Evolutionary conservation across 1,140 invertebrate species (phyloP).

Genomic region (Chironomus tepperi): DNA sequence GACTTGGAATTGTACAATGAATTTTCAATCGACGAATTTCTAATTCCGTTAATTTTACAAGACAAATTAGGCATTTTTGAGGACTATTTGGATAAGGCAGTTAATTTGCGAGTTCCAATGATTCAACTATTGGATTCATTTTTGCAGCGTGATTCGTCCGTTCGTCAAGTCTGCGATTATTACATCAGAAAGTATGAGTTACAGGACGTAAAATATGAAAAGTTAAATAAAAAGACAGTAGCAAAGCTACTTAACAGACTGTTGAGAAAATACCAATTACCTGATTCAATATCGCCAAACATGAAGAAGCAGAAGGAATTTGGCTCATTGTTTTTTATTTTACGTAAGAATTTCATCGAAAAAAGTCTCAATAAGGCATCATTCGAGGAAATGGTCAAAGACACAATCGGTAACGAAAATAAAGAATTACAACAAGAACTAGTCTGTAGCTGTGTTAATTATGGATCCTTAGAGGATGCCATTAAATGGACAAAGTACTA

Average conservation of each 20-base stretch:
- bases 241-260: slow-evolving; percentile 51
- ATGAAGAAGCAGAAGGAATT: slow-evolving; percentile 49
- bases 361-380: slow-evolving; percentile 47
- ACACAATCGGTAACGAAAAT: slow-evolving; percentile 44
- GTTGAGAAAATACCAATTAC: slow-evolving; percentile 49
- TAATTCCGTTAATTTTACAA: slow-evolving; percentile 61
- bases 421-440: slow-evolving; percentile 46
- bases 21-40: slow-evolving; percentile 52
- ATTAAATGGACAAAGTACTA: slow-evolving; percentile 50
- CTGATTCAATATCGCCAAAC: slow-evolving; percentile 48
- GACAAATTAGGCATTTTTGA: slow-evolving; percentile 57
- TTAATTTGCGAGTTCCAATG: slow-evolving; percentile 46
- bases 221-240: slow-evolving; percentile 45
- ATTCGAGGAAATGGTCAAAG: slow-evolving; percentile 55
- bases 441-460: slow-evolving; percentile 40
- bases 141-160: slow-evolving; percentile 40
- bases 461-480: slow-evolving; percentile 45
- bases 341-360: slow-evolving; percentile 51
- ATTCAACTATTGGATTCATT: slow-evolving; percentile 54
- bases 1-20: slow-evolving; percentile 47
- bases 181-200: slow-evolving; percentile 43
- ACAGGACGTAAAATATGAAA: slow-evolving; percentile 45
- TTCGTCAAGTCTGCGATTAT: slow-evolving; percentile 38
- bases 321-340: slow-evolving; percentile 53
- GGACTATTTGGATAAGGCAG: slow-evolving; percentile 49